phyloP scores from a whole-genome alignment of 2,113 vertebrate species.

The Prolemur simus region DNA sequence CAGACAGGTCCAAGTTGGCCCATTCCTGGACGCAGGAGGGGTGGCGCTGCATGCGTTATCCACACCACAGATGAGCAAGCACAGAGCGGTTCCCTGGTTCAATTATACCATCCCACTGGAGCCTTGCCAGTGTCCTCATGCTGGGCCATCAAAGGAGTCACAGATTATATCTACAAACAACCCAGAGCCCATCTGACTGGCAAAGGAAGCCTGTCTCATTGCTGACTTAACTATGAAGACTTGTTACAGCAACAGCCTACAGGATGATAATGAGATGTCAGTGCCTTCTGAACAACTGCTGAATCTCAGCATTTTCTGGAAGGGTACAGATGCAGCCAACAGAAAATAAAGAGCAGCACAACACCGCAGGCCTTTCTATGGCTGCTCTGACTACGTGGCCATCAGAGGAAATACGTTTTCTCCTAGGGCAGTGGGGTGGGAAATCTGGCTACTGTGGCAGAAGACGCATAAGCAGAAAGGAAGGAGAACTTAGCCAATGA shows the following conservation, averaged over 20 bases:
- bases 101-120: too few relatives aligned
- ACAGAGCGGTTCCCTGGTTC: background rate
- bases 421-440: background rate
- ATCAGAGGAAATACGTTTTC: background rate
- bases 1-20: background rate
- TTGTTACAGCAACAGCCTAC: background rate
- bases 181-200: background rate
- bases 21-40: fast-evolving
- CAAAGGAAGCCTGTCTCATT: background rate
- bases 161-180: background rate
- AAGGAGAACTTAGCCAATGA: background rate
- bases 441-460: background rate
- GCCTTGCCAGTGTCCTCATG: background rate
- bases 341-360: background rate
- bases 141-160: background rate
- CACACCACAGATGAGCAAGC: fast-evolving
- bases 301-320: background rate
- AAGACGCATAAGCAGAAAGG: background rate
- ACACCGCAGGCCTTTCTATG: background rate
- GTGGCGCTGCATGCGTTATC: fast-evolving
- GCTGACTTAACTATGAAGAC: background rate
- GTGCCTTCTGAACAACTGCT: background rate
- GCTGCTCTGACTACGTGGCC: background rate
- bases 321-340: background rate
- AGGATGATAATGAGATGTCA: background rate